Evolutionary conservation across 1,140 invertebrate genomes (phyloP), one percentile per base, ranked within the genome.

Genomic region (Globodera ellingtonae): DNA sequence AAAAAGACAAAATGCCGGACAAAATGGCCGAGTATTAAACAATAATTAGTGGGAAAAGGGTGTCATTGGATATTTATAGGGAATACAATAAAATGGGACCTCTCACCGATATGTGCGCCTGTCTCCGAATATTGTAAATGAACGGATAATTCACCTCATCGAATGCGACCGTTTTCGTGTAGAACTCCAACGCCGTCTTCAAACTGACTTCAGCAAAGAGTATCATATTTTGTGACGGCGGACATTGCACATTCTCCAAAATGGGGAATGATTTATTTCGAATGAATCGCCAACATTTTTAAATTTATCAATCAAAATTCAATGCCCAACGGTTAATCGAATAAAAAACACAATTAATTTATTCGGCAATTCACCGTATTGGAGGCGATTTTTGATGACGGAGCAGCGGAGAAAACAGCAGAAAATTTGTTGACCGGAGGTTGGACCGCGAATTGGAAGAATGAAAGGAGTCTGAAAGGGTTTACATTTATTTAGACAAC

Each of bases 151-250:
- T 70, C 67, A 77, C 78, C 70, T 89, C 87, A 10, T 83, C 72
- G 66, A 73, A 79, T 6, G 78, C 59, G 50, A 84, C 79, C 10
- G 80, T 84, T 35, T 85, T 79, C 1, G 82, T 67, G 78, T 84
- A 89, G 75, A 76, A 89, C 47, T 87, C 88, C 13, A 89, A 79
- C 21, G 81, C 50, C 21, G 77, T 84, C 74, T 82, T 74, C 65
- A 89, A 79, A 15, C 87, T 83, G 10, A 80, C 59, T 75, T 89
- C 87, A 4, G 85, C 86, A 75, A 89, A 89, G 6, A 86, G 67
- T 78, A 88, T 84, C n/a, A 88, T 69, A 75, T 85, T 80, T 52
- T 84, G 82, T 10, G 78, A 52, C 24, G 81, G 79, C 6, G 84
- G 79, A 71, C 76, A 86, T 15, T 84, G 75, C 56, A 72, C 66